A percentile compares a stretch with the other conserved stretches of the same genome.
phyloP scores from a whole-genome alignment of 2,113 vertebrate genomes.

The Hucho hucho region DNA sequence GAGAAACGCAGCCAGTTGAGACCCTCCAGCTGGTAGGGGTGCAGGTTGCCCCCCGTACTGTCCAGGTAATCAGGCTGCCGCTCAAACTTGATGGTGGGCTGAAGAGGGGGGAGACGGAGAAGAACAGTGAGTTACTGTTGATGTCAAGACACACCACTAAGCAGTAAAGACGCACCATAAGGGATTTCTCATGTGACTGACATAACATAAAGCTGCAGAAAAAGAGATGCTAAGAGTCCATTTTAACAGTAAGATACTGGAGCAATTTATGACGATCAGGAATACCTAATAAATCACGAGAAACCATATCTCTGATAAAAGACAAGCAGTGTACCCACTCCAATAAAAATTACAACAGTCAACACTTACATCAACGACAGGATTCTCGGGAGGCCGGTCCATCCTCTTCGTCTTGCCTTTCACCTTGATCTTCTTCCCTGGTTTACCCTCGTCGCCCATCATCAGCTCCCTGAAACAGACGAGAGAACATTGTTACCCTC shows the following conservation, averaged over 20 bases:
- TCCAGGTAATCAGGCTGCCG: conserved; percentile 93
- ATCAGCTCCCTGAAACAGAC: conserved; percentile 69
- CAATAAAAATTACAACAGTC: not conserved
- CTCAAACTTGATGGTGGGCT: conserved; percentile 98
- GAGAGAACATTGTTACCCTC: not conserved
- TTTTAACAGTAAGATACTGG: too few species aligned
- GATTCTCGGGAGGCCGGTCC: conserved; percentile 92
- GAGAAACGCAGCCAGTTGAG: conserved; percentile 98
- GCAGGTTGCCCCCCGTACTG: conserved; percentile 87
- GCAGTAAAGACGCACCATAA: too few species aligned
- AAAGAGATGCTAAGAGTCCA: too few species aligned
- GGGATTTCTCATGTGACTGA: too few species aligned
- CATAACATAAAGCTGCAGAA: too few species aligned
- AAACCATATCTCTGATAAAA: too few species aligned
- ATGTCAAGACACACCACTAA: not conserved
- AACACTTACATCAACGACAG: conserved; percentile 87
- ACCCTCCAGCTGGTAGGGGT: conserved; percentile 96
- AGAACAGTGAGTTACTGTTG: not conserved
- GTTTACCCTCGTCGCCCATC: conserved; percentile 94
- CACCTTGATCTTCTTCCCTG: conserved; percentile 90
- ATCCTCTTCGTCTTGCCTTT: conserved; percentile 85
- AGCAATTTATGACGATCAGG: too few species aligned
- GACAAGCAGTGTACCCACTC: too few species aligned
- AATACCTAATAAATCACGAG: too few species aligned
- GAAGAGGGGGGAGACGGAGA: not conserved